Evolutionary conservation across 2,888 invertebrate species (phyloP).

Genomic region (Heliconius erato): DNA sequence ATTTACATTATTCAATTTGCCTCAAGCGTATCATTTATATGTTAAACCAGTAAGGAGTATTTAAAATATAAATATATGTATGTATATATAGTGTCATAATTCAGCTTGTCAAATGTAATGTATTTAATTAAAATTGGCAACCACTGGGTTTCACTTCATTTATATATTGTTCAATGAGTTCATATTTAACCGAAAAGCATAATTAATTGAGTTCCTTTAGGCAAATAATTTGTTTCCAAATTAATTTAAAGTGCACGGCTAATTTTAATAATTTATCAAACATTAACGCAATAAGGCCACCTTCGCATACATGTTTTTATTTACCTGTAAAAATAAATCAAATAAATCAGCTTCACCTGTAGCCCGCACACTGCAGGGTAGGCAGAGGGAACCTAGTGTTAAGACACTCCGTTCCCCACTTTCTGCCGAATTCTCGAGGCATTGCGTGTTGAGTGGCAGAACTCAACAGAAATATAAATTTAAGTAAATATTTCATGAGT

Average conservation of each 20-base stretch:
- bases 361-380: too few relatives aligned
- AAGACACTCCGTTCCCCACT: too few relatives aligned
- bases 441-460: too few relatives aligned
- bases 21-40: background rate
- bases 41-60: background rate
- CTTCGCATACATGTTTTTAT: too few relatives aligned
- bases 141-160: conserved; percentile 1
- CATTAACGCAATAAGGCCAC: background rate
- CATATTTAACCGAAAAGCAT: background rate
- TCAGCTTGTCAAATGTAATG: conserved; percentile 9
- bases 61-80: background rate
- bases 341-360: too few relatives aligned
- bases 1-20: conserved; percentile 1
- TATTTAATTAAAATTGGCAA: conserved; percentile 24
- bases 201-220: background rate
- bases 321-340: background rate
- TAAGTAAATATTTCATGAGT: too few relatives aligned
- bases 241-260: background rate
- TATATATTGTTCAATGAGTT: conserved; percentile 17
- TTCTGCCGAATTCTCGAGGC: too few relatives aligned
- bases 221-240: background rate
- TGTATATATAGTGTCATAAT: conserved; percentile 1
- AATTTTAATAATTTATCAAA: background rate
- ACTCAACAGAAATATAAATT: too few relatives aligned
- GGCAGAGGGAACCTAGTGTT: too few relatives aligned